A percentile compares a stretch with the other conserved stretches of the same genome.
Evolutionary conservation across 2,113 vertebrate genomes (phyloP).

Genomic region (Gobio gobio): DNA sequence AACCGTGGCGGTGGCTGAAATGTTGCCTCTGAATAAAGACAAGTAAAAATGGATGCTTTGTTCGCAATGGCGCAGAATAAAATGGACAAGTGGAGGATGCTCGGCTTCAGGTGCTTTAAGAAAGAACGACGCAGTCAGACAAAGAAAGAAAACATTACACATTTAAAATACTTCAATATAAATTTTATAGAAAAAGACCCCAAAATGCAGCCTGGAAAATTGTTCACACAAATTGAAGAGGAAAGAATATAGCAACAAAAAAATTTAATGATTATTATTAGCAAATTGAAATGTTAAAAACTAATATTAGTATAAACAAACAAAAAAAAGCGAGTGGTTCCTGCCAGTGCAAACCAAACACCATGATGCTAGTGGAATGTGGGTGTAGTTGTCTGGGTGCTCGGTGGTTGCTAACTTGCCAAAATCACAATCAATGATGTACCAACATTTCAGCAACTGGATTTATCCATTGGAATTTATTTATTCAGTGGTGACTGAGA

Average conservation of each 20-base stretch:
- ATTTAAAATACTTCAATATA: background rate
- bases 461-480: background rate
- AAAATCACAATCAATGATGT: background rate
- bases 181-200: background rate
- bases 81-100: slow-evolving; percentile 37
- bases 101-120: slow-evolving; percentile 7
- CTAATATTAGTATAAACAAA: background rate
- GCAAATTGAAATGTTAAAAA: background rate
- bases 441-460: background rate
- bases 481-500: background rate
- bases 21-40: slow-evolving; percentile 39
- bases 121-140: background rate
- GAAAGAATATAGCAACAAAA: background rate
- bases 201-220: background rate
- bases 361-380: too few species aligned
- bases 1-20: slow-evolving; percentile 35
- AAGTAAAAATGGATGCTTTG: slow-evolving; percentile 50
- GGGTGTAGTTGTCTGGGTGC: background rate
- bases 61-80: slow-evolving; percentile 41
- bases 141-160: background rate
- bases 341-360: too few species aligned
- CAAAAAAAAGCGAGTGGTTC: background rate
- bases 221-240: too few species aligned
- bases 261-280: background rate
- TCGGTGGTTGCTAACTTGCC: background rate